phyloP scores from a whole-genome alignment of 2,113 vertebrate species.

The Stigmatopora argus region DNA sequence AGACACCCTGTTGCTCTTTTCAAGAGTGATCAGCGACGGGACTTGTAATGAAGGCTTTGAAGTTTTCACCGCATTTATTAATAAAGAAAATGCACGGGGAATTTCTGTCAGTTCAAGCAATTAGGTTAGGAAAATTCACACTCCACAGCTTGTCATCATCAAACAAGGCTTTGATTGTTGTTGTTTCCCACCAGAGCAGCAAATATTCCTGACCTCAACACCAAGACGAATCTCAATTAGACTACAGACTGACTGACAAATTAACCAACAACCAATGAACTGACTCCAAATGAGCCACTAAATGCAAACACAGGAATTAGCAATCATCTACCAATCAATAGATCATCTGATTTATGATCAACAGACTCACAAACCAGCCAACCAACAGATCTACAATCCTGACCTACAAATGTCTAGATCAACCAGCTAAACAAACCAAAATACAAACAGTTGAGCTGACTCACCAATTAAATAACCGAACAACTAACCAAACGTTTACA shows the following conservation, averaged over 20 bases:
- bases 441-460: no score
- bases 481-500: no score
- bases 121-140: neutral
- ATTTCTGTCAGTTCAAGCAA: neutral
- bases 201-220: neutral
- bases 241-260: neutral
- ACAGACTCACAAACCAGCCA: neutral
- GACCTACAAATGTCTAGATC: no score
- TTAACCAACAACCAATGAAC: neutral
- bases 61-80: neutral
- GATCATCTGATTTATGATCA: neutral
- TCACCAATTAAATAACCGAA: no score
- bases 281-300: neutral
- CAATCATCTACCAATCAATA: no score
- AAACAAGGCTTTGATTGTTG: neutral
- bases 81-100: neutral
- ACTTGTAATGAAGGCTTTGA: neutral
- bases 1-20: neutral
- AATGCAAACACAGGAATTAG: neutral
- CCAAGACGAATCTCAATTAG: neutral
- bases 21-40: neutral
- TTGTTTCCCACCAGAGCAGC: neutral
- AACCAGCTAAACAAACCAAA: neutral
- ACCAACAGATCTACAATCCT: no score
- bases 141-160: neutral